These are phyloP conservation scores for Eremophila alpestris DNA, from an alignment of 2,797 vertebrate species.

Conservation along the genomic window DNA sequence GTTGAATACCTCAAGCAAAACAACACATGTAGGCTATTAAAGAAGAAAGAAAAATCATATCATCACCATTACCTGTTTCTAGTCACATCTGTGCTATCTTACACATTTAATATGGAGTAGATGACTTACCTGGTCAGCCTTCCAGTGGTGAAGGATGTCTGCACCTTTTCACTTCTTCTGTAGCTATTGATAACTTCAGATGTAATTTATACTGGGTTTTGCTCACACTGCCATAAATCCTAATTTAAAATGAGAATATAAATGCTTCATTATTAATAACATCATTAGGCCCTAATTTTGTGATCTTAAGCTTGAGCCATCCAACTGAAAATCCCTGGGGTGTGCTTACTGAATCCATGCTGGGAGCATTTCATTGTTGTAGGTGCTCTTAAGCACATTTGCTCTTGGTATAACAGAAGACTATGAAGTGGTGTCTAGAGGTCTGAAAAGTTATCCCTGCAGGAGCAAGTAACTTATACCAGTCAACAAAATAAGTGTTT, in stretches of 20 bases:
- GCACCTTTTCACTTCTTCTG: background rate
- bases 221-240: background rate
- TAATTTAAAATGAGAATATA: background rate
- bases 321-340: background rate
- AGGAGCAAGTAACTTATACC: background rate
- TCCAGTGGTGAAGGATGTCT: background rate
- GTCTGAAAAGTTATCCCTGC: background rate
- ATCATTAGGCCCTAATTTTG: conserved; percentile 25
- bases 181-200: background rate
- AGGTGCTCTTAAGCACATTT: background rate
- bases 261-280: conserved; percentile 4
- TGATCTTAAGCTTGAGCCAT: background rate
- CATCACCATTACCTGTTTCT: background rate
- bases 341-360: background rate
- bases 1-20: background rate
- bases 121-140: background rate
- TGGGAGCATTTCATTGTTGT: background rate
- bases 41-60: background rate
- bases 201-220: background rate
- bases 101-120: background rate
- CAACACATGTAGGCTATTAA: background rate
- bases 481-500: background rate
- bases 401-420: background rate
- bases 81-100: background rate
- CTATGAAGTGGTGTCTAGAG: background rate